Percentiles rank a stretch among this genome's conserved stretches.
Evolutionary conservation across 2,797 vertebrate genomes (phyloP).

Genomic region (Pantherophis alleghaniensis): DNA sequence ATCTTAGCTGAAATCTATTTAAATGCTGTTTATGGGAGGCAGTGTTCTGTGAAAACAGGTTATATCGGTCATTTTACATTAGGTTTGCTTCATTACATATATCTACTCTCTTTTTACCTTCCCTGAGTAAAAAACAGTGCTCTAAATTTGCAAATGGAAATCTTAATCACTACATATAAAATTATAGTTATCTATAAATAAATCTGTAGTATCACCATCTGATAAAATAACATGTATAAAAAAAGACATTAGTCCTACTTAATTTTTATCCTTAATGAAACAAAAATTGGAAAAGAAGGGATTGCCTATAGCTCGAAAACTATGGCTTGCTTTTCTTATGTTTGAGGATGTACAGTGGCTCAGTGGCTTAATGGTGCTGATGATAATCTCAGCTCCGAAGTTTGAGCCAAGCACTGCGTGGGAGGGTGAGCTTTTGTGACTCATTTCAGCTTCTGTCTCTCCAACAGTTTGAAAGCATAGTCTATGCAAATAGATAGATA

Average conservation of each 20-base stretch:
- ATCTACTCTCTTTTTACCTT: slow-evolving; percentile 1
- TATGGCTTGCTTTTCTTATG: not conserved
- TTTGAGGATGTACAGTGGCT: not conserved
- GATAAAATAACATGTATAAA: not conserved
- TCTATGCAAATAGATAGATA: no score
- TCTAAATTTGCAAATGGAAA: slow-evolving; percentile 13
- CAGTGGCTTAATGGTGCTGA: not conserved
- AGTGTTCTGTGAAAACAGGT: slow-evolving; percentile 1
- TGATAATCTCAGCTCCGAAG: not conserved
- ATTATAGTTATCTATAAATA: slow-evolving; percentile 5
- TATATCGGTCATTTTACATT: slow-evolving; percentile 34
- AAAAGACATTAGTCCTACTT: not conserved
- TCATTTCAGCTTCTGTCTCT: not conserved
- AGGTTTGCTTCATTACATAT: not conserved
- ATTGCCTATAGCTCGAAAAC: not conserved
- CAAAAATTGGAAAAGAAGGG: not conserved
- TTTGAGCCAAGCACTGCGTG: not conserved
- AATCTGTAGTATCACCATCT: not conserved
- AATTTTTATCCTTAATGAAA: not conserved
- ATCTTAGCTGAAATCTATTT: slow-evolving; percentile 16
- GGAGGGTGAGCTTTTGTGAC: not conserved
- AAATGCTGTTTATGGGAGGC: slow-evolving; percentile 1
- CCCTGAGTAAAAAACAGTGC: not conserved
- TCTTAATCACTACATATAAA: slow-evolving; percentile 21
- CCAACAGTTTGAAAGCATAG: not conserved